phyloP scores from a whole-genome alignment of 2,797 vertebrate species.

The Acanthopagrus latus region DNA sequence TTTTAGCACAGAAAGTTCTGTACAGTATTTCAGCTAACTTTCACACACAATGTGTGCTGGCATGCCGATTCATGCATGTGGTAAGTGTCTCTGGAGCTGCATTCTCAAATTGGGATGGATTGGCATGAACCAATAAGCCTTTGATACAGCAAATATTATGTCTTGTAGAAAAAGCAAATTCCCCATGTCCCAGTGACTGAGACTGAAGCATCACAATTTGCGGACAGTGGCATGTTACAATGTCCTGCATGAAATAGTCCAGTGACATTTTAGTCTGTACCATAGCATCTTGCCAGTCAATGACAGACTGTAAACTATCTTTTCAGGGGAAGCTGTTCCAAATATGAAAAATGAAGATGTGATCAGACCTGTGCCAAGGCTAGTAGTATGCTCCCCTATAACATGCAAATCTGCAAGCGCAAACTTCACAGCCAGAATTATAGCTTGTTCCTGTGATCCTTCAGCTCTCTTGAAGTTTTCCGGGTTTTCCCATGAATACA shows the following conservation, averaged over 20 bases:
- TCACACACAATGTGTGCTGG: background rate
- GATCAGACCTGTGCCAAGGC: too few relatives aligned
- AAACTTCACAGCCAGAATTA: too few relatives aligned
- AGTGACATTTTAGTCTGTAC: background rate
- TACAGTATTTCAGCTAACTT: background rate
- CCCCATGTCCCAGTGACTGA: background rate
- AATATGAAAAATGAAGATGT: too few relatives aligned
- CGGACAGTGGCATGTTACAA: background rate
- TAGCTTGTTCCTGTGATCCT: too few relatives aligned
- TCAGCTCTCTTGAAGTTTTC: too few relatives aligned
- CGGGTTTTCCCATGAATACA: too few relatives aligned
- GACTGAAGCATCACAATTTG: background rate
- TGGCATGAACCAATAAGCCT: background rate
- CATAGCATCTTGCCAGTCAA: background rate
- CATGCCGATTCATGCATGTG: background rate
- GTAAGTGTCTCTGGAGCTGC: background rate
- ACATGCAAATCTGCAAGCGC: too few relatives aligned
- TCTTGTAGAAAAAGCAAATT: background rate
- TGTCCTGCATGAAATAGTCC: background rate
- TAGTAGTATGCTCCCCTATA: too few relatives aligned
- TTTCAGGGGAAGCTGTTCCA: background rate
- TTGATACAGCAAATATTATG: background rate
- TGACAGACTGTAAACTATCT: background rate
- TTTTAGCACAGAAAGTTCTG: background rate
- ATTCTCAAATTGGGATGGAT: background rate